phyloP scores from a whole-genome alignment of 2,113 vertebrate genomes.

The Chaetodon auriga region DNA sequence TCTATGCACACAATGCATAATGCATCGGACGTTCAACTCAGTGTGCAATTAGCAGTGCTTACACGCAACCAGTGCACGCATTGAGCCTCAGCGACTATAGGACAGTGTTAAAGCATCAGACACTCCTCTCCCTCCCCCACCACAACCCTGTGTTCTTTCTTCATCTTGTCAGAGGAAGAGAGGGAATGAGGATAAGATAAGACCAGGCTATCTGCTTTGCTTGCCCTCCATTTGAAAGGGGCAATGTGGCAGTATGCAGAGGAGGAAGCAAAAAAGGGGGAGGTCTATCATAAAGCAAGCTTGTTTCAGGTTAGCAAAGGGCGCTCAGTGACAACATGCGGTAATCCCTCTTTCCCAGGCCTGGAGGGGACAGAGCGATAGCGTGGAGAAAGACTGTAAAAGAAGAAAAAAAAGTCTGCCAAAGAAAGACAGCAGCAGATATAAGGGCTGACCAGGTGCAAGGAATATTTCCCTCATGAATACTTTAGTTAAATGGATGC shows the following conservation, averaged over 20 bases:
- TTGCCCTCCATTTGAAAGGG: conserved; percentile 72
- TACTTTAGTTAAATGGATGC: background rate
- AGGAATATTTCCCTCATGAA: conserved; percentile 7
- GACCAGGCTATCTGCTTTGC: conserved; percentile 62
- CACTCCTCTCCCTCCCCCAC: conserved; percentile 35
- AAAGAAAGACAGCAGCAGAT: conserved; percentile 40
- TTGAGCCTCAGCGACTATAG: conserved; percentile 25
- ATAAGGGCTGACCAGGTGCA: conserved; percentile 27
- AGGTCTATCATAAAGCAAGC: conserved; percentile 65
- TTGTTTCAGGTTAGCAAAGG: conserved; percentile 70
- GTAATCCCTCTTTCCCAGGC: conserved; percentile 57
- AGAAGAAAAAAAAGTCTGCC: conserved; percentile 15
- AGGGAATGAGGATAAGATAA: conserved; percentile 70
- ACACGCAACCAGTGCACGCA: conserved; percentile 64
- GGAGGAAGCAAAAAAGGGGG: conserved; percentile 34
- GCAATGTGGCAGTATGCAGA: conserved; percentile 61
- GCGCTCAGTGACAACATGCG: conserved; percentile 59
- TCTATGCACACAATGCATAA: conserved; percentile 74
- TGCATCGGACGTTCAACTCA: conserved; percentile 61
- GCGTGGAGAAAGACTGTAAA: conserved; percentile 8
- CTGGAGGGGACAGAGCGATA: conserved; percentile 54
- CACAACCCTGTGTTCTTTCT: conserved; percentile 35
- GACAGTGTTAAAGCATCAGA: conserved; percentile 51
- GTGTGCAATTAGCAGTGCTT: conserved; percentile 73
- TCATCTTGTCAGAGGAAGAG: conserved; percentile 48